These are phyloP conservation scores for Anabas testudineus DNA, from an alignment of 2,797 vertebrate species.

Conservation along the genomic window DNA sequence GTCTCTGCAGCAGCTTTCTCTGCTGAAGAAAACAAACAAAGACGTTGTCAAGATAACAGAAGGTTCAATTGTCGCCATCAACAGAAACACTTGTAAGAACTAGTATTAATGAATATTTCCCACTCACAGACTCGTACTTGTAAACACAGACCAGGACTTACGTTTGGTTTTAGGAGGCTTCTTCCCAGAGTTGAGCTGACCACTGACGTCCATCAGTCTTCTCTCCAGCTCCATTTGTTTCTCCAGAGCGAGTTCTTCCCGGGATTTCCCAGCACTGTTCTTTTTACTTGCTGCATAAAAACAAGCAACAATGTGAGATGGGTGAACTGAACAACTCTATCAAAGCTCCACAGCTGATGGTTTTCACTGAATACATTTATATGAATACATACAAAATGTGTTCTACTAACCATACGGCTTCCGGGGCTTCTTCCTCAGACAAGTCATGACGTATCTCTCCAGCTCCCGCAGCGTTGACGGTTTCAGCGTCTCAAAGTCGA, in stretches of 20 bases:
- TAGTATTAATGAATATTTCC: too few relatives aligned
- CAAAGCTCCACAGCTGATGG: background rate
- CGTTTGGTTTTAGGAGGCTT: conserved; percentile 92
- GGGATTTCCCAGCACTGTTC: conserved; percentile 89
- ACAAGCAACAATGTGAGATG: background rate
- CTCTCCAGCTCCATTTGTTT: conserved; percentile 94
- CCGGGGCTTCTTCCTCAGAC: conserved; percentile 93
- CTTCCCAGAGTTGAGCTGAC: conserved; percentile 94
- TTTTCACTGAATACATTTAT: too few relatives aligned
- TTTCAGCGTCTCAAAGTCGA: conserved; percentile 96
- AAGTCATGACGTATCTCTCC: conserved; percentile 93
- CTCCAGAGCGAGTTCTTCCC: conserved; percentile 93
- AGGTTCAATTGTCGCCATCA: too few relatives aligned
- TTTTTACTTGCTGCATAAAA: conserved; percentile 85
- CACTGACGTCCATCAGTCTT: conserved; percentile 92
- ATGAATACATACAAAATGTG: too few relatives aligned
- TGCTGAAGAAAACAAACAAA: conserved; percentile 67
- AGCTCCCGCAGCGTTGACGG: conserved; percentile 93
- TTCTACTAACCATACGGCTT: conserved; percentile 88
- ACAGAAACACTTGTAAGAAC: too few relatives aligned
- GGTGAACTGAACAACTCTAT: too few relatives aligned
- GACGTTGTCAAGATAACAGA: background rate
- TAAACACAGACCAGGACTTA: conserved; percentile 62
- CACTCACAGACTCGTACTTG: too few relatives aligned
- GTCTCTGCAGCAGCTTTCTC: conserved; percentile 86